Evolutionary conservation across 2,888 invertebrate genomes (phyloP), one percentile per base, ranked within the genome.

Genomic region (Nomada flava): DNA sequence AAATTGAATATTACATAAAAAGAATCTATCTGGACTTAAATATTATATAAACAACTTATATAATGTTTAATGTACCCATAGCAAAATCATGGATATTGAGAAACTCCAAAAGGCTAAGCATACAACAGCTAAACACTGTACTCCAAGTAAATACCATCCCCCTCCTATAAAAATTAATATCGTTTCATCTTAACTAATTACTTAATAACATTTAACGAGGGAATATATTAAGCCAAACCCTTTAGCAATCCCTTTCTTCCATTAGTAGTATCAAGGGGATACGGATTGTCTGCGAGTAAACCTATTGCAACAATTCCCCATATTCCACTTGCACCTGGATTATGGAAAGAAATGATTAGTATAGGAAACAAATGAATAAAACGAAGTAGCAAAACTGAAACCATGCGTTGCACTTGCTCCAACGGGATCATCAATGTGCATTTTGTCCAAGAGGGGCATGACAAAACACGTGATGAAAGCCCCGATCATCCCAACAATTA

Each of bases 351-450:
- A 23, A 23, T 29, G 29, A 71, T 29, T 23, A 2, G 57, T 15
- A 60, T 2, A 60, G 62, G 44, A 53, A 64, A 53, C 53, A 2
- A 52, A 10, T 13, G 23, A 13, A 7, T 29, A 70, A 29, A 29
- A n/a, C 15, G 11, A 55, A 55, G 11, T 67, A 18, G 9, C 4
- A 63, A 73, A 57, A 23, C 2, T 64, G 47, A 29, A 23, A 86
- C 98, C 98, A 91, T 98, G 98, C 1, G 98, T 98, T 0, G 98
- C 96, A 18, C 97, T 96, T 0, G 98, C 98, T 0, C 98, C 98
- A 0, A 98, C 98, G 0, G 98, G 98, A 93, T 98, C 98, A 91
- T 98, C 98, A 0, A 98, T 96, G 13, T 96, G 95, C 82, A 97
- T 90, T 91, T 94, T 95, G 93, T 98, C 98, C 85, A 98, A 96